Percentiles rank a stretch among this genome's conserved stretches.
These are phyloP conservation scores for Lasioglossum morio DNA, from an alignment of 2,888 invertebrate genomes.

Conservation along the genomic window DNA sequence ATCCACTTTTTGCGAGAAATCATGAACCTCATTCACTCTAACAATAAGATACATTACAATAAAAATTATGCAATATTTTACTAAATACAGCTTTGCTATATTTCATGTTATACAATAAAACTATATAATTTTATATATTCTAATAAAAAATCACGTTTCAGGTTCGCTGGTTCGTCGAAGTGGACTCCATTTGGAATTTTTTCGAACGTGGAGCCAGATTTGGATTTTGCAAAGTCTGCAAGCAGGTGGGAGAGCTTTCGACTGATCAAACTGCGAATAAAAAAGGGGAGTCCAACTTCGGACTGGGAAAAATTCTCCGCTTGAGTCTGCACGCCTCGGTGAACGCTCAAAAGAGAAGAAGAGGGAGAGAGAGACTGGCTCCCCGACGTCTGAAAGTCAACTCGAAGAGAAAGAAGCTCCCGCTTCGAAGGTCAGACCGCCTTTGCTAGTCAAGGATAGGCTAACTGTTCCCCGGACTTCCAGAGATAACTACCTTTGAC, in stretches of 20 bases:
- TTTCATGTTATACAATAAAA: neutral
- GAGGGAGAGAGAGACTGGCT: neutral
- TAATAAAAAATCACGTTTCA: too few relatives aligned
- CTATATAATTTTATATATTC: too few relatives aligned
- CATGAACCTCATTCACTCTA: too few relatives aligned
- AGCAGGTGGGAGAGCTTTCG: neutral
- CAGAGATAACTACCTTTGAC: constrained; percentile 2
- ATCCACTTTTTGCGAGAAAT: neutral
- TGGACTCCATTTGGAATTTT: neutral
- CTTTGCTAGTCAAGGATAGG: neutral
- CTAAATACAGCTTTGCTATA: neutral
- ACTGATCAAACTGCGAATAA: neutral
- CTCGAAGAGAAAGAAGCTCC: neutral
- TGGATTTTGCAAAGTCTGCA: neutral
- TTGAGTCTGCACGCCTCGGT: neutral
- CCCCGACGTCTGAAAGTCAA: constrained; percentile 2
- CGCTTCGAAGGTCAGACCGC: neutral
- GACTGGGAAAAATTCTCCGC: neutral
- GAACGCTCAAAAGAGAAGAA: neutral
- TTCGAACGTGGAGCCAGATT: neutral
- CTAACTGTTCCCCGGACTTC: neutral
- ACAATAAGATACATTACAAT: too few relatives aligned
- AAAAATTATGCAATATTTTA: neutral
- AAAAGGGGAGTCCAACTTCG: neutral
- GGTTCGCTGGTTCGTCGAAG: neutral